A percentile compares a stretch with the other conserved stretches of the same genome.
Conservation (phyloP, 2,797 vertebrate genomes). For the Podarcis siculus region DNA sequence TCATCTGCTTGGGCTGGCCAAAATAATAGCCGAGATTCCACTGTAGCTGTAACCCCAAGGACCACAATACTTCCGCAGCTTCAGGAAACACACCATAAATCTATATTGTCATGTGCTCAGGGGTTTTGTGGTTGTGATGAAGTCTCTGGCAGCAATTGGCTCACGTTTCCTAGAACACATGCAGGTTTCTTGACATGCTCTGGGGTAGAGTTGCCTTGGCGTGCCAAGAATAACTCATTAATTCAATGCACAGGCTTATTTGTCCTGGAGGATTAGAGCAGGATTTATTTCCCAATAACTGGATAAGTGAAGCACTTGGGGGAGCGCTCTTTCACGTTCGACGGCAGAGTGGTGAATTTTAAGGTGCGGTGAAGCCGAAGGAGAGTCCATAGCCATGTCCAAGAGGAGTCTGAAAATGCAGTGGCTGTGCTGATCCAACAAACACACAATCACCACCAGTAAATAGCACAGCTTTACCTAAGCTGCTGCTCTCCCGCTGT, state of each 20-base stretch:
- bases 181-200: not conserved
- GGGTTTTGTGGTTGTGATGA: constrained; percentile 4
- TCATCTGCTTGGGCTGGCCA: not conserved
- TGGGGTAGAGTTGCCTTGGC: too few relatives aligned
- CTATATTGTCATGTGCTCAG: not conserved
- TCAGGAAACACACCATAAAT: not conserved
- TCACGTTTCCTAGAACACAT: not conserved
- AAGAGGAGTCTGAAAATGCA: too few relatives aligned
- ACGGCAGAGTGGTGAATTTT: too few relatives aligned
- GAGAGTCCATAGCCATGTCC: too few relatives aligned
- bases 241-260: not conserved
- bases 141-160: not conserved
- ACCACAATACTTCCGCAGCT: not conserved
- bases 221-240: constrained; percentile 16
- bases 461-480: not conserved
- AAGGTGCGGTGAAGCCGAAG: too few relatives aligned
- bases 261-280: not conserved
- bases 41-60: not conserved
- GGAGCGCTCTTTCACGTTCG: not conserved
- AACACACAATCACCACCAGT: too few relatives aligned
- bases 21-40: not conserved
- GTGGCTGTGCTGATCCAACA: too few relatives aligned
- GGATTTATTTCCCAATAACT: not conserved
- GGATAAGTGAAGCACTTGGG: not conserved
- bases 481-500: too few relatives aligned